phyloP scores from a whole-genome alignment of 2,888 invertebrate species.

The Cheilosia impressa region DNA sequence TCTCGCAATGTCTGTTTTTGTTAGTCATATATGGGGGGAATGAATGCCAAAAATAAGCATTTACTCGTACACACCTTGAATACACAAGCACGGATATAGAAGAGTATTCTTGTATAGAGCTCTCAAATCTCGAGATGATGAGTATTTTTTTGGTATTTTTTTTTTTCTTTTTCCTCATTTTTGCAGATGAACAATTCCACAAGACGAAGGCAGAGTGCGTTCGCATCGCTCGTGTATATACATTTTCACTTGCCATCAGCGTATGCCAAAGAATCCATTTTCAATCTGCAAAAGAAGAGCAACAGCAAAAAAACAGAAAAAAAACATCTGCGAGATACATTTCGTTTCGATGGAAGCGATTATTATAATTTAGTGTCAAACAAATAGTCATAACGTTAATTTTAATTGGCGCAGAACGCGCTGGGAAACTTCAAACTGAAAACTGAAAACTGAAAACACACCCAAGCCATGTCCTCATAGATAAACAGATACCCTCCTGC shows the following conservation, averaged over 20 bases:
- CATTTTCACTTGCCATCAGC: constrained; percentile 34
- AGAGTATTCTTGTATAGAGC: constrained; percentile 4
- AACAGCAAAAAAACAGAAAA: constrained; percentile 5
- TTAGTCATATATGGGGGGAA: constrained; percentile 27
- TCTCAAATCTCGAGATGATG: constrained; percentile 32
- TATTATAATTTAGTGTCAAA: constrained; percentile 66
- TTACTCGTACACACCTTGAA: constrained; percentile 50
- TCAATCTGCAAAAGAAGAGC: constrained; percentile 50
- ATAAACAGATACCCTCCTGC: constrained; percentile 17
- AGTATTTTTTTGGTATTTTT: not conserved
- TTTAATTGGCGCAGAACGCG: constrained; percentile 51
- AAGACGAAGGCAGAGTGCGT: not conserved
- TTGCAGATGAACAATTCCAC: not conserved
- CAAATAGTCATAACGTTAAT: constrained; percentile 64
- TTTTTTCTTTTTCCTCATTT: not conserved
- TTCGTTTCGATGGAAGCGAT: constrained; percentile 49
- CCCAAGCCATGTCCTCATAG: constrained; percentile 16
- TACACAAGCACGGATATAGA: not conserved
- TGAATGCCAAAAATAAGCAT: constrained; percentile 68
- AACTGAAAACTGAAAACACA: constrained; percentile 14
- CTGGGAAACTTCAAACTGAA: not conserved
- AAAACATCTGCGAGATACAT: constrained; percentile 29
- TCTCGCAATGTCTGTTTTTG: constrained; percentile 47
- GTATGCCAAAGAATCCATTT: constrained; percentile 16
- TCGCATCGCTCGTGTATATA: constrained; percentile 9